phyloP scores from a whole-genome alignment of 2,888 invertebrate species.

The Ernsta delagoae region DNA sequence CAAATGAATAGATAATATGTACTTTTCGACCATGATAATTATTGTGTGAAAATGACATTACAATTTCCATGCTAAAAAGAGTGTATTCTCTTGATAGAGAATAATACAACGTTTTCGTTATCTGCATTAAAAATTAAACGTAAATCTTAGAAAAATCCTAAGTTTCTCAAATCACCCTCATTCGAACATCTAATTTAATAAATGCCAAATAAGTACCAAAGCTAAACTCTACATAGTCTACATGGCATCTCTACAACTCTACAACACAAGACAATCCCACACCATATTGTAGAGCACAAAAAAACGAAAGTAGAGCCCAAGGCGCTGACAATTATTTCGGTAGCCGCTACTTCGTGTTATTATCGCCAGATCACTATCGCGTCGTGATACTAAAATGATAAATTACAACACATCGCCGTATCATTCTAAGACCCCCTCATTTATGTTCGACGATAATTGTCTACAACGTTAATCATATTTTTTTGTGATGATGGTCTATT shows the following conservation, averaged over 20 bases:
- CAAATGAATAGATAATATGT: too few species aligned
- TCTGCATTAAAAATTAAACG: too few species aligned
- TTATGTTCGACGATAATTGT: conserved; percentile 53
- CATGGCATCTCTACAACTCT: neutral
- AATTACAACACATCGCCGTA: conserved; percentile 42
- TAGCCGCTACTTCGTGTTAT: conserved; percentile 59
- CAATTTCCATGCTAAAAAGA: too few species aligned
- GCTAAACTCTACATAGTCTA: too few species aligned
- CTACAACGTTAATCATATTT: conserved; percentile 62
- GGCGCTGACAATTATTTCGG: conserved; percentile 64
- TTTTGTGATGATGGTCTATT: conserved; percentile 56
- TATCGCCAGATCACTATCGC: conserved; percentile 48
- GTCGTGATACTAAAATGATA: conserved; percentile 49
- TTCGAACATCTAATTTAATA: too few species aligned
- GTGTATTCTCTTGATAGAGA: too few species aligned
- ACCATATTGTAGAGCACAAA: conserved; percentile 41
- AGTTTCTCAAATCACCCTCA: too few species aligned
- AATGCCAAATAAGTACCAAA: too few species aligned
- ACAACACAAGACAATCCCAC: conserved; percentile 42
- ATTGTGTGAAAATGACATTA: too few species aligned
- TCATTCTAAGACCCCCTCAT: conserved; percentile 40
- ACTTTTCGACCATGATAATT: too few species aligned
- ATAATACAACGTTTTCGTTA: too few species aligned
- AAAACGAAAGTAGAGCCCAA: conserved; percentile 50
- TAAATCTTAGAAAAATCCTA: too few species aligned